A percentile compares a stretch with the other conserved stretches of the same genome.
These are phyloP conservation scores for Drosophila neotestacea DNA, from an alignment of 2,888 invertebrate species.

Conservation along the genomic window DNA sequence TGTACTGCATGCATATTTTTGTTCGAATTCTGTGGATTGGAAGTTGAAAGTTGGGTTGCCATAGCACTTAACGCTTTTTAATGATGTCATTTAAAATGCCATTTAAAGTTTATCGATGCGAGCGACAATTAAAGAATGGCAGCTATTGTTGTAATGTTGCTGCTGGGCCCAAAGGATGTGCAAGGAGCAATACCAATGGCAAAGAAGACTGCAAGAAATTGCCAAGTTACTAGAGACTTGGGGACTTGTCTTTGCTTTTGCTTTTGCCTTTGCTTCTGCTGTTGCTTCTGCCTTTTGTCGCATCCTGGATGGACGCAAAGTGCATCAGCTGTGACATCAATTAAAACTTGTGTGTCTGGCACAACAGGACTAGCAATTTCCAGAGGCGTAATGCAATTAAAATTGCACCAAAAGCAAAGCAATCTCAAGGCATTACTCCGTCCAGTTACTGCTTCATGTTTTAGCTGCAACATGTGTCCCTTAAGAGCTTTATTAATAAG, in stretches of 20 bases:
- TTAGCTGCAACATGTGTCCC: conserved; percentile 26
- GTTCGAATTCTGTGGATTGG: too few relatives aligned
- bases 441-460: conserved; percentile 10
- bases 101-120: conserved; percentile 52
- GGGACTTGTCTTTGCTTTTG: conserved; percentile 10
- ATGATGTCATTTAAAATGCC: conserved; percentile 62
- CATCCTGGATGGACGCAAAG: conserved; percentile 35
- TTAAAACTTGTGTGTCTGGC: conserved; percentile 62
- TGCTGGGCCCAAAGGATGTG: conserved; percentile 18
- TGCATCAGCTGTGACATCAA: conserved; percentile 73
- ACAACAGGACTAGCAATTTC: conserved; percentile 52
- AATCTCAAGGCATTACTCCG: conserved; percentile 38
- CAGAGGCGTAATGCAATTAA: conserved; percentile 73
- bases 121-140: conserved; percentile 26
- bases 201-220: conserved; percentile 31
- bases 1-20: not conserved
- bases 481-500: conserved; percentile 32
- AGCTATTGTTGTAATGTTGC: conserved; percentile 33
- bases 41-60: not conserved
- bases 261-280: not conserved
- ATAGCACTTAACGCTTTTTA: conserved; percentile 52
- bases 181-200: conserved; percentile 17
- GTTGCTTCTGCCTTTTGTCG: conserved; percentile 15
- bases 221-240: conserved; percentile 34
- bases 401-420: conserved; percentile 56